Conservation (phyloP, 2,888 invertebrate species). For the Drosophila pseudotalamancana region DNA sequence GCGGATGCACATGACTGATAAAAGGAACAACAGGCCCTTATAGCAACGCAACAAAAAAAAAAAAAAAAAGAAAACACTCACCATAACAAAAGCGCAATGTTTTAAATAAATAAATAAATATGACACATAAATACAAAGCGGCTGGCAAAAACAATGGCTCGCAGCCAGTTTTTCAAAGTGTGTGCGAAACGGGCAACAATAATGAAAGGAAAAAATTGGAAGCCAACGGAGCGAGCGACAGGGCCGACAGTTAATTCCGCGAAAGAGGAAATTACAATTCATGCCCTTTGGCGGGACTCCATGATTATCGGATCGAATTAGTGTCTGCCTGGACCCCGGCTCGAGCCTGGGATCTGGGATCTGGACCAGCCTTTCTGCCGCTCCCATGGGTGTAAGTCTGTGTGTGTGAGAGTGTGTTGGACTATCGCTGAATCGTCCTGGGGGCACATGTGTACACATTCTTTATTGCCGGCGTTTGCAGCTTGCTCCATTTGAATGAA, state of each 20-base stretch:
- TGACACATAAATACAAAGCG: slow-evolving; percentile 69
- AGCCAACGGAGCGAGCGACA: slow-evolving; percentile 58
- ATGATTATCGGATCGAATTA: slow-evolving; percentile 84
- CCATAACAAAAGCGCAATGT: slow-evolving; percentile 65
- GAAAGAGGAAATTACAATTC: slow-evolving; percentile 84
- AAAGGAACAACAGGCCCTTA: slow-evolving; percentile 15
- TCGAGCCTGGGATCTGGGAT: slow-evolving; percentile 10
- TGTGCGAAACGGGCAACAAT: slow-evolving; percentile 27
- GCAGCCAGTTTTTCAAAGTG: slow-evolving; percentile 24
- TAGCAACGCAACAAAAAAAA: background rate
- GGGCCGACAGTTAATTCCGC: slow-evolving; percentile 83
- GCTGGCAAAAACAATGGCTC: slow-evolving; percentile 48
- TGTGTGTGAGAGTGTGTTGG: slow-evolving; percentile 28
- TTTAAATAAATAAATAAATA: slow-evolving; percentile 73
- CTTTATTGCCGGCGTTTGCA: slow-evolving; percentile 66
- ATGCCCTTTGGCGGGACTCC: slow-evolving; percentile 83
- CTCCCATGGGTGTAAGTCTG: slow-evolving; percentile 23
- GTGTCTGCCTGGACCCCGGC: slow-evolving; percentile 76
- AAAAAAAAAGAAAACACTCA: too few species aligned
- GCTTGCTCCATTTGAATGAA: slow-evolving; percentile 72
- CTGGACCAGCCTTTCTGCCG: slow-evolving; percentile 25
- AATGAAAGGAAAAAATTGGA: slow-evolving; percentile 35
- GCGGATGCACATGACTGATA: slow-evolving; percentile 46
- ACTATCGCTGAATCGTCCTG: slow-evolving; percentile 57
- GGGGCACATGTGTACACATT: slow-evolving; percentile 56